These are phyloP conservation scores for Catharus bicknelli DNA, from an alignment of 2,113 vertebrate genomes.

Conservation along the genomic window DNA sequence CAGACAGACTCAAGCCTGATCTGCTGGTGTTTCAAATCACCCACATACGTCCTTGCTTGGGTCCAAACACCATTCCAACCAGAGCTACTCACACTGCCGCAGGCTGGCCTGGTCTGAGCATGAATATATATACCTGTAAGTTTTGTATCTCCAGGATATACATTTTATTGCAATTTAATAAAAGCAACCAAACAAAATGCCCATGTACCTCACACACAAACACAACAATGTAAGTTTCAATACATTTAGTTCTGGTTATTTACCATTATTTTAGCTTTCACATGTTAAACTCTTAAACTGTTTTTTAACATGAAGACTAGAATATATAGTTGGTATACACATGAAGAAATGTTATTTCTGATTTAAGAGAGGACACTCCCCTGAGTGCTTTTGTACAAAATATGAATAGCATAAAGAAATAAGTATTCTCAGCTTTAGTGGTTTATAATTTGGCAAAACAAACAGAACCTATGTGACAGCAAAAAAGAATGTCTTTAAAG, in stretches of 20 bases:
- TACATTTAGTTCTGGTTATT: neutral
- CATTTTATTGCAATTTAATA: neutral
- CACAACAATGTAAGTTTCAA: neutral
- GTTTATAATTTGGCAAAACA: neutral
- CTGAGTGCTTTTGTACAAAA: neutral
- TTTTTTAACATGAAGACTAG: neutral
- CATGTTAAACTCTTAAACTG: neutral
- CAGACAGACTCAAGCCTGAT: neutral
- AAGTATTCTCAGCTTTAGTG: neutral
- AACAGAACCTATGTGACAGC: neutral
- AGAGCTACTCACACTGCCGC: fast-evolving
- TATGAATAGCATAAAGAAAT: neutral
- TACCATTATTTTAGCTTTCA: neutral
- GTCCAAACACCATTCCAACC: neutral
- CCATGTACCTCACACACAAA: neutral
- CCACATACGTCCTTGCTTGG: fast-evolving
- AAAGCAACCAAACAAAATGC: neutral
- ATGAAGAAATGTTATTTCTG: neutral
- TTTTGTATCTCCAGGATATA: neutral
- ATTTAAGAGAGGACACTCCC: neutral
- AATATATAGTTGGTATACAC: neutral
- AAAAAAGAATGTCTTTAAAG: neutral
- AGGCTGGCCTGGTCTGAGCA: neutral
- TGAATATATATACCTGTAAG: neutral
- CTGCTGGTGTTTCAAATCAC: neutral